Conservation (phyloP, 2,113 vertebrate genomes). For the human (Homo sapiens) region GRCh38 chr2:44807501-44808000, state of each 20-base stretch:
- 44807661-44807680: constrained; percentile 42
- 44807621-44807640: not conserved
- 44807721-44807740: not conserved
- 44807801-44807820: not conserved
- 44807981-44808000: not conserved
- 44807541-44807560: constrained; percentile 4
- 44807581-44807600: constrained; percentile 16
- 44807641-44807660: not conserved
- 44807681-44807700: constrained; percentile 2
- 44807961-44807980: constrained; percentile 35
- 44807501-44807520: constrained; percentile 9
- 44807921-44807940: not conserved
- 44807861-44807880: not conserved
- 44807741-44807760: accelerated
- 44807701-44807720: constrained; percentile 60
- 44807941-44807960: not conserved
- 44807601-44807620: not conserved
- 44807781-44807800: not conserved
- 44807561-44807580: not conserved
- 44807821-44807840: not conserved
- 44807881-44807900: not conserved
- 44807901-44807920: not conserved
- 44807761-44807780: not conserved
- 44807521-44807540: constrained; percentile 3
- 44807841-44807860: not conserved